Evolutionary conservation across 2,888 invertebrate genomes (phyloP).

Genomic region (Aphidius colemani): DNA sequence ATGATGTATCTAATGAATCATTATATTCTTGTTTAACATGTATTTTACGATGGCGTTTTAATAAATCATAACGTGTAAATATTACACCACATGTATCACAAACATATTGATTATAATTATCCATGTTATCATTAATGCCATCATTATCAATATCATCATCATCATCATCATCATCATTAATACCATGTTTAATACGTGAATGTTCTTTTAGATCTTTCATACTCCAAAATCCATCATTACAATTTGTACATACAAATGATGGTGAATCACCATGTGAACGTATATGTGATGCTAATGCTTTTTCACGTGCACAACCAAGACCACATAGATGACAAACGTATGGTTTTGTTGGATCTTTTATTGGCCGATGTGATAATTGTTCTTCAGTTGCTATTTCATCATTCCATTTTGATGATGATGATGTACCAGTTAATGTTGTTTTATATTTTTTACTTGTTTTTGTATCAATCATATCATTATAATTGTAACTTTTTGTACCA

Average conservation of each 20-base stretch:
- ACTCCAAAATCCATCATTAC: conserved; percentile 84
- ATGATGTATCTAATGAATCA: conserved; percentile 50
- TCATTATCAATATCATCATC: conserved; percentile 66
- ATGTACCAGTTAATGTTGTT: conserved; percentile 47
- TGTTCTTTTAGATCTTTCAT: conserved; percentile 66
- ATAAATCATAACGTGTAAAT: conserved; percentile 76
- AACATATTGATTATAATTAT: conserved; percentile 66
- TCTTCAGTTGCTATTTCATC: conserved; percentile 62
- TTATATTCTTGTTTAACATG: conserved; percentile 56
- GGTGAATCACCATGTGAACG: conserved; percentile 80
- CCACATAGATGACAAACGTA: conserved; percentile 81
- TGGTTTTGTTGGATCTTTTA: conserved; percentile 74
- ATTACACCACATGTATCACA: conserved; percentile 80
- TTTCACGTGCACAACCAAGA: conserved; percentile 80
- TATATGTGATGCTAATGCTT: conserved; percentile 78
- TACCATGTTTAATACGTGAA: conserved; percentile 66
- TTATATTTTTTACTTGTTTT: too few species aligned
- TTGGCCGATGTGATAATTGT: conserved; percentile 63
- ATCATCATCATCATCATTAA: conserved; percentile 60
- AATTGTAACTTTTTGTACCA: conserved; percentile 48
- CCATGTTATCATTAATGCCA: conserved; percentile 67
- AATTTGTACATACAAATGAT: conserved; percentile 77
- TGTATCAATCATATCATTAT: conserved; percentile 30
- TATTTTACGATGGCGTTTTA: conserved; percentile 69
- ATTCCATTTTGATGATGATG: conserved; percentile 47